Conservation (phyloP, 2,888 invertebrate genomes). For the Mesorhabditis spiculigera region DNA sequence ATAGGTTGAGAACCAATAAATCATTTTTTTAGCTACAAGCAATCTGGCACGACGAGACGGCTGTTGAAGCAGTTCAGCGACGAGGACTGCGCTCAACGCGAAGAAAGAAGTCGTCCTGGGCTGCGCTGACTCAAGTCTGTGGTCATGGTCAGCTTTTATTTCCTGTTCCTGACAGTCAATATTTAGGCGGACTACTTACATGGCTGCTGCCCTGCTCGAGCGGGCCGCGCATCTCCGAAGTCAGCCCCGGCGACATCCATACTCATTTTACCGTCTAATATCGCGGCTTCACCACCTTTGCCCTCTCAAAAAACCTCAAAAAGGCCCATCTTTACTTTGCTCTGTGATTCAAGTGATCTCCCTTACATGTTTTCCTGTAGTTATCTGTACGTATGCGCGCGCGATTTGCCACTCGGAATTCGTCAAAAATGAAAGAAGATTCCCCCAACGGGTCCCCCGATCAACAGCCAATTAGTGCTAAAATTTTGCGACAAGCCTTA, state of each 20-base stretch:
- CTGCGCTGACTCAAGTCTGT: constrained; percentile 75
- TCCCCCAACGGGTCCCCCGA: no score
- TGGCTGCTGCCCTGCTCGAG: constrained; percentile 1
- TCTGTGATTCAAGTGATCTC: no score
- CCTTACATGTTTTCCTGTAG: no score
- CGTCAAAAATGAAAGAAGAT: no score
- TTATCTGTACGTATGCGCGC: no score
- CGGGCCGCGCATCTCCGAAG: background rate
- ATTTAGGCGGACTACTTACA: constrained; percentile 2
- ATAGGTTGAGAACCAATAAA: background rate
- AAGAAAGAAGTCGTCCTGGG: constrained; percentile 62
- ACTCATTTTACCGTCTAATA: background rate
- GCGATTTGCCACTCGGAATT: no score
- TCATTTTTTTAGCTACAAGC: constrained; percentile 71
- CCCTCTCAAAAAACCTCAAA: no score
- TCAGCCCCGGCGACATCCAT: background rate
- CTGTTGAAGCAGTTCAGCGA: constrained; percentile 72
- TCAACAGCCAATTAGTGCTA: no score
- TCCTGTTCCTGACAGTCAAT: no score
- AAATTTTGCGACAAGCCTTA: no score
- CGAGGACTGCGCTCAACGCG: constrained; percentile 62
- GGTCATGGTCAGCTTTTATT: constrained; percentile 71
- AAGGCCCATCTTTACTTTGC: no score
- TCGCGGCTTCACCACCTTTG: background rate
- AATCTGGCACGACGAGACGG: constrained; percentile 79